phyloP scores from a whole-genome alignment of 1,140 invertebrate genomes.

The Platyscapa corneri region DNA sequence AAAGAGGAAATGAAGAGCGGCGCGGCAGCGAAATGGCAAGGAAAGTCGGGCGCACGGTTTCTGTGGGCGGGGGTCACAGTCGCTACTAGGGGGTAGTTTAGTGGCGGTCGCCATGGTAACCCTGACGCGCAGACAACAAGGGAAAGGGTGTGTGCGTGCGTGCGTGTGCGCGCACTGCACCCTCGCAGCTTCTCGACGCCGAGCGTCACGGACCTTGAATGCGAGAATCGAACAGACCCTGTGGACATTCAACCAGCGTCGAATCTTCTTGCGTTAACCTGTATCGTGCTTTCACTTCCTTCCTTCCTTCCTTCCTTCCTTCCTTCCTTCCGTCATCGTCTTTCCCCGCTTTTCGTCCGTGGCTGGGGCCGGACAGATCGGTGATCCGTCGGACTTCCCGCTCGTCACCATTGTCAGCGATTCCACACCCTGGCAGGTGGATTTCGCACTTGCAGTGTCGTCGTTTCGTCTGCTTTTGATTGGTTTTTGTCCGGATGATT shows the following conservation, averaged over 20 bases:
- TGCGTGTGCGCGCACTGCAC: slow-evolving; percentile 61
- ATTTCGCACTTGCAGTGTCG: background rate
- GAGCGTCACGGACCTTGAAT: slow-evolving; percentile 64
- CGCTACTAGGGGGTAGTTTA: slow-evolving; percentile 69
- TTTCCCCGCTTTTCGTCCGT: background rate
- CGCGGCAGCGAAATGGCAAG: slow-evolving; percentile 8
- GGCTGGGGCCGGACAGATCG: background rate
- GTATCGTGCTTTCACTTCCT: background rate
- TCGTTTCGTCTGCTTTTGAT: background rate
- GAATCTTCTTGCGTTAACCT: too few relatives aligned
- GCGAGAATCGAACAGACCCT: slow-evolving; percentile 62
- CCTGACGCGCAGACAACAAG: slow-evolving; percentile 57
- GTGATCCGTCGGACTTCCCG: background rate
- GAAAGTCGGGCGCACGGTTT: background rate
- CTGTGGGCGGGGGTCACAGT: slow-evolving; percentile 14
- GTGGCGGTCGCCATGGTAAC: slow-evolving; percentile 71
- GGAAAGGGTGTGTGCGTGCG: slow-evolving; percentile 13
- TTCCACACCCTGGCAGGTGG: background rate
- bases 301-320: background rate
- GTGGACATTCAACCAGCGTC: background rate
- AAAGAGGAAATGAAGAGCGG: background rate
- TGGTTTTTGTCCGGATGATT: background rate
- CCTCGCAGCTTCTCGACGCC: slow-evolving; percentile 49
- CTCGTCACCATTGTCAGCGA: too few relatives aligned
- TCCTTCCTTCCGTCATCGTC: background rate